phyloP scores from a whole-genome alignment of 2,888 invertebrate species.

The Scaptomyza caliginosa region DNA sequence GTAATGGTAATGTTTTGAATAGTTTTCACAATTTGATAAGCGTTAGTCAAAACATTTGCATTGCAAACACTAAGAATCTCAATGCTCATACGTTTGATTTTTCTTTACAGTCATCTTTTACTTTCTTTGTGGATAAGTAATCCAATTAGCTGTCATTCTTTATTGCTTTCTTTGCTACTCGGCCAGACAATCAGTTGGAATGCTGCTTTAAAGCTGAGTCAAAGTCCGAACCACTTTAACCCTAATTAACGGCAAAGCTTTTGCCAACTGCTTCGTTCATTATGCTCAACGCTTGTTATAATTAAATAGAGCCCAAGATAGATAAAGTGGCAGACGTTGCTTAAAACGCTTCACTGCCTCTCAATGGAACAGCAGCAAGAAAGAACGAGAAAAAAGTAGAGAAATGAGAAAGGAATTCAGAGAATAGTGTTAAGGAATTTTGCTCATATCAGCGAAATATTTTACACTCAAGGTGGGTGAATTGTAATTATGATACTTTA shows the following conservation, averaged over 20 bases:
- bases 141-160: slow-evolving; percentile 6
- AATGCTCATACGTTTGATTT: neutral
- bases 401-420: neutral
- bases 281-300: slow-evolving; percentile 24
- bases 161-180: neutral
- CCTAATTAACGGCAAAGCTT: slow-evolving; percentile 54
- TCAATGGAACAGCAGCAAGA: slow-evolving; percentile 26
- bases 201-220: slow-evolving; percentile 8
- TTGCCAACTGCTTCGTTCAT: slow-evolving; percentile 21
- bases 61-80: slow-evolving; percentile 28
- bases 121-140: neutral
- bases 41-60: slow-evolving; percentile 35
- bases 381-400: neutral
- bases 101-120: neutral
- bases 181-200: slow-evolving; percentile 18
- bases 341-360: slow-evolving; percentile 34
- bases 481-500: slow-evolving; percentile 62
- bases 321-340: slow-evolving; percentile 18
- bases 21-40: slow-evolving; percentile 27
- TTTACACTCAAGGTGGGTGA: slow-evolving; percentile 28
- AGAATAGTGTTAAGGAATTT: neutral
- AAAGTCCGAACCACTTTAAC: slow-evolving; percentile 37
- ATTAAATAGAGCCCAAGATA: slow-evolving; percentile 11
- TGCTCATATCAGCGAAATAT: slow-evolving; percentile 24
- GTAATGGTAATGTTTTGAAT: slow-evolving; percentile 65